Conservation (phyloP, 2,113 vertebrate species). For the Rhombomys opimus region DNA sequence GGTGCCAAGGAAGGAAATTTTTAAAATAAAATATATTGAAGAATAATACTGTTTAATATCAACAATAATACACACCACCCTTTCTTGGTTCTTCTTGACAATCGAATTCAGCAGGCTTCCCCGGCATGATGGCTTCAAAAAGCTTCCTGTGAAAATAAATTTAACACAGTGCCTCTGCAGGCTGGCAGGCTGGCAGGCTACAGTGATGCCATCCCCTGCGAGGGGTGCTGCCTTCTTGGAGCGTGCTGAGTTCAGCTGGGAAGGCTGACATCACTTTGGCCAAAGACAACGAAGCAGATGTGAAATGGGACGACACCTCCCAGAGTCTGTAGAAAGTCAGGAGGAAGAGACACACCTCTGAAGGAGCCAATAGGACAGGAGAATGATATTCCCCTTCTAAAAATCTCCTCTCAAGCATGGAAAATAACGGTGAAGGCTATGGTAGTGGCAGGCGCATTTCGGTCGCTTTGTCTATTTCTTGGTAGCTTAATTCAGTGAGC, state of each 20-base stretch:
- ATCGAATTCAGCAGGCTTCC: constrained; percentile 25
- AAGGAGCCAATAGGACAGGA: neutral
- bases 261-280: neutral
- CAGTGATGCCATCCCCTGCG: rapidly evolving
- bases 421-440: constrained; percentile 48
- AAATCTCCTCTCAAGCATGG: constrained; percentile 34
- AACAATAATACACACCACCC: neutral
- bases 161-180: neutral
- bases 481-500: neutral
- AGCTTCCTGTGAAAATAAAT: neutral
- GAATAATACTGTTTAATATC: neutral
- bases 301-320: neutral
- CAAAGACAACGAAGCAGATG: neutral
- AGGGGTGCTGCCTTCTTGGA: rapidly evolving
- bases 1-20: neutral
- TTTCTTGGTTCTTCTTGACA: neutral
- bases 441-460: neutral
- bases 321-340: neutral
- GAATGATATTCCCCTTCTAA: constrained; percentile 31
- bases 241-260: neutral
- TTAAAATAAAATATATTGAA: neutral
- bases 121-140: neutral
- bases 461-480: neutral
- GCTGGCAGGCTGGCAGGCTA: neutral
- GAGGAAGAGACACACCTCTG: neutral